These are phyloP conservation scores for Sicus ferrugineus DNA, from an alignment of 2,888 invertebrate species.

Conservation along the genomic window DNA sequence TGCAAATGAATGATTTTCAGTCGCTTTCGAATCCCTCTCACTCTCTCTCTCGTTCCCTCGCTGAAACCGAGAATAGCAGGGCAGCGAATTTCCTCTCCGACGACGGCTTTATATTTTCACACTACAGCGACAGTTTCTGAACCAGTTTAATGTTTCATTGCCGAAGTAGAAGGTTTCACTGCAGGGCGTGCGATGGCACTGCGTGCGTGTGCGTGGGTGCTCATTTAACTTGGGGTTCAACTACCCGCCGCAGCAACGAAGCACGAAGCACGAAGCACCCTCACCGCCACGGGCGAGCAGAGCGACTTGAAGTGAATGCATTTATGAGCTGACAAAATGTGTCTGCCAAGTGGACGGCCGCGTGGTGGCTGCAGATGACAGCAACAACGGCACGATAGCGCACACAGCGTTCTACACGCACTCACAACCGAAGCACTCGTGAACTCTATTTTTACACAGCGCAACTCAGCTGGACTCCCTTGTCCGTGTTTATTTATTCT, in stretches of 20 bases:
- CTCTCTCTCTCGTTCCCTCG: background rate
- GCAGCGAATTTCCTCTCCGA: too few relatives aligned
- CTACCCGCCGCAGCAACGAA: background rate
- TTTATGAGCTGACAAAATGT: slow-evolving; percentile 21
- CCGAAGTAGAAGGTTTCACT: too few relatives aligned
- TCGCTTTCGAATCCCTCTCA: background rate
- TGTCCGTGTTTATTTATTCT: background rate
- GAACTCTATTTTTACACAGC: background rate
- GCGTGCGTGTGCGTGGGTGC: background rate
- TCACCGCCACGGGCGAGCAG: background rate
- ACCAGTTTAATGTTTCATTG: too few relatives aligned
- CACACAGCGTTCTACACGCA: background rate
- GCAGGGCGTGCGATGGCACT: too few relatives aligned
- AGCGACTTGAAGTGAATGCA: slow-evolving; percentile 10
- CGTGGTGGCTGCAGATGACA: background rate
- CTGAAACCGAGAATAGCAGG: too few relatives aligned
- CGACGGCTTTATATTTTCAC: too few relatives aligned
- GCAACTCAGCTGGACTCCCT: background rate
- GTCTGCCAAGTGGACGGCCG: slow-evolving; percentile 12
- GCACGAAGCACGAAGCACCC: background rate
- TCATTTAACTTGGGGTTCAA: background rate
- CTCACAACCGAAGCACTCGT: background rate
- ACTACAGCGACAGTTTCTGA: too few relatives aligned
- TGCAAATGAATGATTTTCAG: background rate
- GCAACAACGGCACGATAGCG: background rate